Base-by-base conservation (phyloP, 2,797 vertebrate genomes). In the Arnoldichthys spilopterus region DNA sequence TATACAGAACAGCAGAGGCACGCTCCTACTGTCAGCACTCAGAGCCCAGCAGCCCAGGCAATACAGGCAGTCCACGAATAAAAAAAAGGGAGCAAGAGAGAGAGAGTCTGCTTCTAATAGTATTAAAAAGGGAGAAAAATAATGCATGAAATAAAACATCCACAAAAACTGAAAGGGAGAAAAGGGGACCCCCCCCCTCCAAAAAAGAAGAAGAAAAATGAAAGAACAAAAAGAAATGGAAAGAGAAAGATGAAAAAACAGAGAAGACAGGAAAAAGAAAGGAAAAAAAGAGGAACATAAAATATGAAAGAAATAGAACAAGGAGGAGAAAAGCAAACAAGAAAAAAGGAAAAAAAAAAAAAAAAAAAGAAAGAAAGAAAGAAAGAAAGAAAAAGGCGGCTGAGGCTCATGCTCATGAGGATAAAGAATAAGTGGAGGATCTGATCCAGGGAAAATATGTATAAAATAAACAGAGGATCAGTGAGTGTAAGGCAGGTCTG, bases 141-240 rank as follows among this genome's bases (percentile, higher is more conserved):
- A 37, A 37, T 37, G 34, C 3, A 37, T 3, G 34, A 3, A 37
- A 3, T 3, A 37, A 37, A 8, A 37, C 34, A 37, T 3, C 8
- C 34, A 37, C 3, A 13, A 63, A 26, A 4, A 28, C 77, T 79
- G 72, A 78, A 82, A 61, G 83, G 74, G 47, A 63, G 3, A 37
- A 37, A 37, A 37, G 34, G 8, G 34, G 8, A 37, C 34, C 3
- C 34, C 3, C 3, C 34, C 34, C 8, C 34, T 3, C 3, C 34
- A 37, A 37, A 37, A 37, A 8, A 37, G 8, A 37, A 37, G 34
- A 37, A 37, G 8, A 37, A 37, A 37, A 8, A 37, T 37, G 8
- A 37, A 37, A 37, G 3, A 26, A 34, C 2, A 7, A 34, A 3
- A 51, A 16, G 15, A 51, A 51, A 20, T 1, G 15, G 16, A 3